These are phyloP conservation scores for Rhinoraja longicauda DNA, from an alignment of 2,797 vertebrate genomes.

Conservation along the genomic window DNA sequence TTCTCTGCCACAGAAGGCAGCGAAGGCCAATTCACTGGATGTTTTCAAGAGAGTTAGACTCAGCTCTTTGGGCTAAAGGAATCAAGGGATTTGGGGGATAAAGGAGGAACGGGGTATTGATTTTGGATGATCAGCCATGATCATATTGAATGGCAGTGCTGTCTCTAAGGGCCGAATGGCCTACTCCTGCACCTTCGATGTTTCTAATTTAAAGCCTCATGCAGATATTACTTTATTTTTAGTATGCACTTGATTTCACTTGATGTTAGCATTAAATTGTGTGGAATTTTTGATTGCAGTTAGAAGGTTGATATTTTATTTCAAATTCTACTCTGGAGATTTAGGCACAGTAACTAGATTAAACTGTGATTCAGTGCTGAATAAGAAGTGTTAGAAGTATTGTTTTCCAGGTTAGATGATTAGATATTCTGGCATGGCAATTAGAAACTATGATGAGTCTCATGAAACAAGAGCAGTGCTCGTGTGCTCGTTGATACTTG, in stretches of 20 bases:
- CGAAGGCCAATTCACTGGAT: too few species aligned
- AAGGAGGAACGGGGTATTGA: too few species aligned
- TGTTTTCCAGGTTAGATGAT: background rate
- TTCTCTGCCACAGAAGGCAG: too few species aligned
- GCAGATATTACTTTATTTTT: background rate
- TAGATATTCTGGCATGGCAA: background rate
- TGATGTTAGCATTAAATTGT: background rate
- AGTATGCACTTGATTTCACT: background rate
- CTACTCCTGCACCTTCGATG: too few species aligned
- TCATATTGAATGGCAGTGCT: too few species aligned
- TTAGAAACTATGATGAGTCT: background rate
- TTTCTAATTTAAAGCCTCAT: background rate
- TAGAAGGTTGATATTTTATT: background rate
- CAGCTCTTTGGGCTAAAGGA: too few species aligned
- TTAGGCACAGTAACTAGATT: background rate
- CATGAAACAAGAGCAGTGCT: background rate
- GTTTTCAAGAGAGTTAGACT: too few species aligned
- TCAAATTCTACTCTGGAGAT: background rate
- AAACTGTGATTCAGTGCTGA: background rate
- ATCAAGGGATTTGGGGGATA: too few species aligned
- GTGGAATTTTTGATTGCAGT: background rate
- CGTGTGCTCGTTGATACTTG: background rate
- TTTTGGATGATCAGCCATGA: background rate
- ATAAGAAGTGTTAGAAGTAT: background rate
- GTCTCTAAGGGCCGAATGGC: too few species aligned